Evolutionary conservation across 2,113 vertebrate genomes (phyloP), one percentile per base, ranked within the genome.

Genomic region (Rhipidura dahli): DNA sequence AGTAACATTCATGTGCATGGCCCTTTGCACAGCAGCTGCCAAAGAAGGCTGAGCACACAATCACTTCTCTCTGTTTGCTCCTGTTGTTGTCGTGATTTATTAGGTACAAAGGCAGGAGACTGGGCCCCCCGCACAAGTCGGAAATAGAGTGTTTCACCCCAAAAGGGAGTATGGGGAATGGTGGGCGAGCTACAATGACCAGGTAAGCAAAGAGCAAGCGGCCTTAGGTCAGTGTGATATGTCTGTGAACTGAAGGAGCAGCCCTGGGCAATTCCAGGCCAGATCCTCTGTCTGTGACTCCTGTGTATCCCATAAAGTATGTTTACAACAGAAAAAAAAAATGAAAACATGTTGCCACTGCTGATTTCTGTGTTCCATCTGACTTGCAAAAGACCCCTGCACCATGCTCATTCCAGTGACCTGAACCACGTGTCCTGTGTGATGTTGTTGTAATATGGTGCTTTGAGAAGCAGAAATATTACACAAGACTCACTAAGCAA

Each of bases 71-170:
- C 96, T 98, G 97, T 98, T 98, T 97, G 97, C 98, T 98, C 98
- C 98, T 98, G 98, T 98, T 97, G 95, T 97, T 98, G 98, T 98
- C 98, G 95, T 97, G 96, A 96, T 98, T 97, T 95, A 98, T 98
- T 97, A 98, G 98, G 98, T 98, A 98, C 98, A 98, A 98, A 98
- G 98, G 97, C 98, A 98, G 98, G 98, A 98, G 97, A 92, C 96
- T 98, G 98, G 98, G 98, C 96, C 98, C 98, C 92, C 98, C 98
- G 97, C 97, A 96, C 98, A 98, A 98, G 98, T 98, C 98, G 97
- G 98, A 98, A 98, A 98, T 98, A 98, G 98, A 98, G 84, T 98
- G 98, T 98, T 98, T 98, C 98, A 98, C 98, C 97, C 98, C 98
- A 97, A 98, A 98, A 98, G 98, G 98, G 98, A 98, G 98, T 98